Base-by-base conservation (phyloP, 1,140 invertebrate genomes). In the Oncopodura yosiiana region DNA sequence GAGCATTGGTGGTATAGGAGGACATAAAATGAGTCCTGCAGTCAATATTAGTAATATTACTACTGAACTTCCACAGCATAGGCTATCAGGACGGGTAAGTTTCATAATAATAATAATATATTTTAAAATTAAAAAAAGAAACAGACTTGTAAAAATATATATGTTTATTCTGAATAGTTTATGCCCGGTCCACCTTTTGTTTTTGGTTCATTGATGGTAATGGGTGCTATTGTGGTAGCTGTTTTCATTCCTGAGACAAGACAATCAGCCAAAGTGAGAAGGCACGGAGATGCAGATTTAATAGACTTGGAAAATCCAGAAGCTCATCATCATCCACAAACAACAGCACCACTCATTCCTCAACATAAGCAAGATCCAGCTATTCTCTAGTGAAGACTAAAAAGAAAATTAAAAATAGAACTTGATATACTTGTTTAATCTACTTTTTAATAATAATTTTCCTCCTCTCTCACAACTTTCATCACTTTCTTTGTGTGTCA, bases 171-270 rank as follows among this genome's bases (percentile, higher is more conserved):
- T 63, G 69, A 74, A 18, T 75, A 86, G 72, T 72, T 96, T 63
- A 82, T 98, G 63, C 94, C 94, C 41, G 95, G 95, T n/a, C 95
- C 95, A 42, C 94, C 95, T n/a, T 99, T 99, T 75, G 88, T 97
- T 27, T 94, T 99, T 74, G 96, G 95, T 51, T 90, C 94, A 46
- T 76, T 99, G 67, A 78, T 99, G 68, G 95, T 97, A 48, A 85
- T 98, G 60, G 85, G 91, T 70, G 95, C 95, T 27, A 77, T 97
- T 65, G 72, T 94, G 54, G 89, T 96, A 58, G 86, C 91, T 39
- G 80, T 86, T 44, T 93, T 94, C 73, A 89, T 95, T 68, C 90
- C 91, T 29, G 86, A 89, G 65, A 75, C n/a, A n/a, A 77, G 55
- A 73, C 71, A 70, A 58, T 70, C 69, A 63, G 75, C 68, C 72